Base-by-base conservation (phyloP, 2,113 vertebrate genomes). In the Oplegnathus fasciatus region DNA sequence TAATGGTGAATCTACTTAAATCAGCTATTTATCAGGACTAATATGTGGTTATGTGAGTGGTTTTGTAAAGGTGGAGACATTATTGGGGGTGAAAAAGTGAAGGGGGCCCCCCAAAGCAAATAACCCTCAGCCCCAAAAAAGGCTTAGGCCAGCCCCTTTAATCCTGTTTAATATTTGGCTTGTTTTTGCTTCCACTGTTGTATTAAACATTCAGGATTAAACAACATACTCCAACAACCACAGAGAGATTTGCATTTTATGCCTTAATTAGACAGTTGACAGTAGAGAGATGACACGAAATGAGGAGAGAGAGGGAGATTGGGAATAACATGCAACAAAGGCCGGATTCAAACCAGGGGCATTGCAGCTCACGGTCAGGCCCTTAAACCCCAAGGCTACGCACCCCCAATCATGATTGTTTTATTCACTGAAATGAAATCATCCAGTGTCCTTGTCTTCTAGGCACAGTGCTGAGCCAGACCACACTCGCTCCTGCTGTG, bases 381-480 rank as follows among this genome's bases (percentile, higher is more conserved):
- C n/a, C 20, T 66, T 55, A 66, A 66, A 3, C 9, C 14, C 9
- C 6, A 18, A 24, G 24, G 28, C 37, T 30, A 60, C 30, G 5
- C 48, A 32, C 34, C 11, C 11, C 4, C 4, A 28, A 22, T 67
- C 24, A 67, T 46, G 26, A 8, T 0, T 40, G n/a, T 22, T 8
- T 4, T 24, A 28, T 32, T 30, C 3, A 42, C n/a, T n/a, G n/a
- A n/a, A n/a, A n/a, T n/a, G n/a, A n/a, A 40, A 74, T 68, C 46
- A 70, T 40, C 13, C 13, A 8, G 20, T 30, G 28, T 60, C 9
- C 67, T 54, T 86, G 80, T 75, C 81, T 28, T 90, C 86, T 86
- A 96, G 95, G 93, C 69, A 42, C 89, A 69, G 95, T 89, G 82
- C 72, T 92, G 80, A 93, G 94, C 87, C 95, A 96, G 91, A 94